Base-by-base conservation (phyloP, 2,888 invertebrate genomes). In the Notocelia uddmanniana region DNA sequence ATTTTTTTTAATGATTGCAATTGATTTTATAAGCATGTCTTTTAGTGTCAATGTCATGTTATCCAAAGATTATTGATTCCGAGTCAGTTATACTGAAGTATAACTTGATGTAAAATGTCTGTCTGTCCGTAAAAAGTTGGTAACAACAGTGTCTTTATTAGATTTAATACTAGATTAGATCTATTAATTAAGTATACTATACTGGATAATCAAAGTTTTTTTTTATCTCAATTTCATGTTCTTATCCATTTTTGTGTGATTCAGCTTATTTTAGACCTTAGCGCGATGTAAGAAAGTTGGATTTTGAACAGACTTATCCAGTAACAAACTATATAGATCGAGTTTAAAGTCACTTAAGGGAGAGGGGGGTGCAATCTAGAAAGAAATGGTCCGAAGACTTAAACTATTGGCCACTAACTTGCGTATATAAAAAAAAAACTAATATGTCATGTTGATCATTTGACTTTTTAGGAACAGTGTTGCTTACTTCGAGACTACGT, bases 1-100 rank as follows among this genome's bases (percentile, higher is more conserved):
- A 26, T 48, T 68, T 72, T 63, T 67, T 72, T 68, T 55, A 62
- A 60, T 60, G 26, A 72, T 72, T 57, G 21, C 68, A 62, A 34
- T 62, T 54, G 41, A 57, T 64, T 77, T 76, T 69, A 55, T 72
- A 68, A 73, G 74, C 64, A 63, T 72, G 68, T 74, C 63, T 74
- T n/a, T n/a, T 73, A 72, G 54, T 74, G 76, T 81, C 85, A 78
- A 80, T 80, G 80, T 84, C 79, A 80, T 84, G 84, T 73, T 76
- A 84, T 83, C 88, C 88, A 88, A 88, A 88, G 86, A 88, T 82
- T 62, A 57, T 58, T 64, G 13, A 58, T 68, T 45, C 37, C 45
- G 3, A n/a, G 55, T 63, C 76, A 71, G 80, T 83, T 86, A 82
- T 84, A 81, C 78, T 45, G 37, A 18, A 52, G 78, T 82, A 82